These are phyloP conservation scores for Tachysurus vachellii DNA, from an alignment of 2,113 vertebrate species.

Conservation along the genomic window DNA sequence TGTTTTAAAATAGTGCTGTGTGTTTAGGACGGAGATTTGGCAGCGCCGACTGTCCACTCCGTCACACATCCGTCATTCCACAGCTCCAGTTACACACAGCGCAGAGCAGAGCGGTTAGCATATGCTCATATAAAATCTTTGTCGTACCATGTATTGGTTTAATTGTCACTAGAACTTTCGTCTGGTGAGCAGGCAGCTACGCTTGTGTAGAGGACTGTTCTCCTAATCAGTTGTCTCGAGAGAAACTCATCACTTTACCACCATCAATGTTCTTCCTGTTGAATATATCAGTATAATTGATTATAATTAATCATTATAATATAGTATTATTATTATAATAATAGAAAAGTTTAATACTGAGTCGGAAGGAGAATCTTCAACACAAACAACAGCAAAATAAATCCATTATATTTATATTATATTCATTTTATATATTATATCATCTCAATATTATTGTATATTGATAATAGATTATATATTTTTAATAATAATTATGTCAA, in stretches of 20 bases:
- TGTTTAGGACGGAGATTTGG: slow-evolving; percentile 55
- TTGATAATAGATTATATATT: too few species aligned
- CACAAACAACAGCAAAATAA: background rate
- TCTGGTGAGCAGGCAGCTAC: background rate
- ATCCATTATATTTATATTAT: background rate
- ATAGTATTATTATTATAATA: background rate
- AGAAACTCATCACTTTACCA: background rate
- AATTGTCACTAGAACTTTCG: background rate
- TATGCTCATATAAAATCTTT: background rate
- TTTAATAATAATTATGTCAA: background rate
- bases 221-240: background rate
- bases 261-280: background rate
- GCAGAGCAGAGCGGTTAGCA: background rate
- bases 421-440: too few species aligned
- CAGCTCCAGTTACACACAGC: slow-evolving; percentile 42
- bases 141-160: background rate
- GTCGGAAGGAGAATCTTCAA: background rate
- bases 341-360: background rate
- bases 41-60: slow-evolving; percentile 35
- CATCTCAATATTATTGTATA: too few species aligned
- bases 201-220: too few species aligned
- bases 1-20: slow-evolving; percentile 73
- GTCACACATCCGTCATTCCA: slow-evolving; percentile 45
- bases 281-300: background rate
- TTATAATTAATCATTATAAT: background rate